Conservation (phyloP, 2,797 vertebrate species). For the Falco concolor region DNA sequence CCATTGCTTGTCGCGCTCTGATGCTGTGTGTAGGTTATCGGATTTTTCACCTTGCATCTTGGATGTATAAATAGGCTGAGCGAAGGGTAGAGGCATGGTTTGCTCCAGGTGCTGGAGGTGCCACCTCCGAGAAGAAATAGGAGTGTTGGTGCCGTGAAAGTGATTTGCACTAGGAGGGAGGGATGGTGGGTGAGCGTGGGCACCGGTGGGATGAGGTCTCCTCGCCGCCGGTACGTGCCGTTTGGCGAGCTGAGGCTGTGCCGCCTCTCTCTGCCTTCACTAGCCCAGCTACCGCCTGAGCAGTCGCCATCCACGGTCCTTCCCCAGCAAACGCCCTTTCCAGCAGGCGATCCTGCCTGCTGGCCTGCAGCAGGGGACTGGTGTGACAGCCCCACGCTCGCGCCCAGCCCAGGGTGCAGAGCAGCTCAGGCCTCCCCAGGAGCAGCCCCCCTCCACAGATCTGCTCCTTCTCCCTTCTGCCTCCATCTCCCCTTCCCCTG, state of each 20-base stretch:
- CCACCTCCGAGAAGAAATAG: background rate
- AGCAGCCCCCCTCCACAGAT: background rate
- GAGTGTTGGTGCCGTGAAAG: background rate
- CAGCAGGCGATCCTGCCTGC: background rate
- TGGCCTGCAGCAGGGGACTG: background rate
- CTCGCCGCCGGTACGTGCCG: background rate
- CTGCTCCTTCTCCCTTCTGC: background rate
- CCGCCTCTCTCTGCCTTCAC: background rate
- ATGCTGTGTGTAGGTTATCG: background rate
- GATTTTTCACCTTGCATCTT: conserved; percentile 26
- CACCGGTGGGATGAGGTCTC: background rate
- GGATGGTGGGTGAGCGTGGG: background rate
- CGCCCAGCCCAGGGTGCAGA: background rate
- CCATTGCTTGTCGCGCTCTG: background rate
- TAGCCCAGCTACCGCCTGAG: background rate
- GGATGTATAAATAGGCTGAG: background rate
- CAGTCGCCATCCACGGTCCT: background rate
- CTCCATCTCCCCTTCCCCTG: background rate
- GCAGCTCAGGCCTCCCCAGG: background rate
- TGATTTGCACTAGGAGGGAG: background rate
- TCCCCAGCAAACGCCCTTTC: background rate
- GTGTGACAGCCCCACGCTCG: fast-evolving
- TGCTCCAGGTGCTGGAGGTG: background rate
- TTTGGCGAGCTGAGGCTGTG: background rate
- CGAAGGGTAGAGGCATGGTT: background rate